Evolutionary conservation across 2,888 invertebrate species (phyloP).

Genomic region (Oscheius myriophilus): DNA sequence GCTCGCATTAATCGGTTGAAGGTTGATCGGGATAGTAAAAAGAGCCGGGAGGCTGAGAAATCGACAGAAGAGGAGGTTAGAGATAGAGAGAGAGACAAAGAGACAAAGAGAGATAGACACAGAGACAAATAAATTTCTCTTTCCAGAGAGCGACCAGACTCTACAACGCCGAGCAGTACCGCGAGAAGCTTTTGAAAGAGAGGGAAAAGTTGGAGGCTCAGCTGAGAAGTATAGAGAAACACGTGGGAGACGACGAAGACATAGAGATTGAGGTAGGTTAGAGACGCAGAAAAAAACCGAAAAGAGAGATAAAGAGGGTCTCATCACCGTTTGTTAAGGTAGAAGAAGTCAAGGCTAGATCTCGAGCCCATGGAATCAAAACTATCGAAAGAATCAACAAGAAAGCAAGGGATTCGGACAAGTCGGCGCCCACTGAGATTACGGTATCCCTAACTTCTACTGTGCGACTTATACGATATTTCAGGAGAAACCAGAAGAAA

Average conservation of each 20-base stretch:
- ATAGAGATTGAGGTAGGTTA: slow-evolving; percentile 22
- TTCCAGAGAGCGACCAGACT: background rate
- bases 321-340: background rate
- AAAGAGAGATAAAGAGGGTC: background rate
- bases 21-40: slow-evolving; percentile 3
- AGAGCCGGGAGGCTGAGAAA: slow-evolving; percentile 11
- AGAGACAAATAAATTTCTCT: background rate
- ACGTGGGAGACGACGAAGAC: slow-evolving; percentile 17
- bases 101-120: background rate
- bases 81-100: slow-evolving; percentile 11
- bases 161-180: slow-evolving; percentile 14
- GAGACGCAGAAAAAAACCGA: background rate
- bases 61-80: slow-evolving; percentile 23
- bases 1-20: slow-evolving; percentile 9
- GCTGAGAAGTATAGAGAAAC: slow-evolving; percentile 27
- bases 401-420: slow-evolving; percentile 11
- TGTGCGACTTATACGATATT: background rate
- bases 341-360: slow-evolving; percentile 10
- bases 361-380: slow-evolving; percentile 11
- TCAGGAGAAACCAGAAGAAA: background rate
- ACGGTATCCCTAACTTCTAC: background rate
- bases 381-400: background rate
- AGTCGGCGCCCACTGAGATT: background rate
- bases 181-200: slow-evolving; percentile 21
- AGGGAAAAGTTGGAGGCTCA: slow-evolving; percentile 19